These are phyloP conservation scores for Nomada lathburiana DNA, from an alignment of 2,888 invertebrate genomes.

Conservation along the genomic window DNA sequence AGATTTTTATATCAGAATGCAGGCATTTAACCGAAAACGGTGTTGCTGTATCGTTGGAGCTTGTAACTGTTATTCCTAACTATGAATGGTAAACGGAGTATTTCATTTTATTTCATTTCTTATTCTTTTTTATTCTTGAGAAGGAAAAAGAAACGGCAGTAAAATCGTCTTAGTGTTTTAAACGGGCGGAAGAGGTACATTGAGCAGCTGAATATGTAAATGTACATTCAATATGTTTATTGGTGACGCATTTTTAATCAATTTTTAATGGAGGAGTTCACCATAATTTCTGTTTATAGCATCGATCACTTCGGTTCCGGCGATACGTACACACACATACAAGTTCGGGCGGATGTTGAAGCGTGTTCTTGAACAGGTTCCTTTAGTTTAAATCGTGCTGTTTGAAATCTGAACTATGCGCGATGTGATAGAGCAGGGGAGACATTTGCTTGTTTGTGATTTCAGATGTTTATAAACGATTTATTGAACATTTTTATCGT, in stretches of 20 bases:
- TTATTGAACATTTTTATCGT: slow-evolving; percentile 21
- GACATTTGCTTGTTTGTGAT: slow-evolving; percentile 33
- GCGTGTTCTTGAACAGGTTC: slow-evolving; percentile 24
- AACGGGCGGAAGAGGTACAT: not conserved
- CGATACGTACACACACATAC: too few species aligned
- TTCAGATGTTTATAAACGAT: slow-evolving; percentile 47
- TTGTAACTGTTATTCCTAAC: not conserved
- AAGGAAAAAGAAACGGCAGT: not conserved
- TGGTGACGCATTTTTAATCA: not conserved
- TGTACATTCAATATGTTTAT: not conserved
- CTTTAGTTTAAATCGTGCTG: slow-evolving; percentile 33
- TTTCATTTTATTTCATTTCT: not conserved
- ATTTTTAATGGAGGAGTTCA: not conserved
- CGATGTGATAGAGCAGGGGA: slow-evolving; percentile 8
- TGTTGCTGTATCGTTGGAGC: slow-evolving; percentile 6
- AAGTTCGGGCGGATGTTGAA: too few species aligned
- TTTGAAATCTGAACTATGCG: slow-evolving; percentile 16
- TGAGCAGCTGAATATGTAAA: not conserved
- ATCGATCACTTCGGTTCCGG: too few species aligned
- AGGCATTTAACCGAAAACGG: not conserved
- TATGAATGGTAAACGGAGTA: not conserved
- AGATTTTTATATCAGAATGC: slow-evolving; percentile 40
- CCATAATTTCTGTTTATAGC: too few species aligned
- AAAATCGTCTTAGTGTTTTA: not conserved
- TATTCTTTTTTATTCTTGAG: not conserved